Evolutionary conservation across 2,113 vertebrate species (phyloP), one percentile per base, ranked within the genome.

Genomic region (Lasiurus borealis): DNA sequence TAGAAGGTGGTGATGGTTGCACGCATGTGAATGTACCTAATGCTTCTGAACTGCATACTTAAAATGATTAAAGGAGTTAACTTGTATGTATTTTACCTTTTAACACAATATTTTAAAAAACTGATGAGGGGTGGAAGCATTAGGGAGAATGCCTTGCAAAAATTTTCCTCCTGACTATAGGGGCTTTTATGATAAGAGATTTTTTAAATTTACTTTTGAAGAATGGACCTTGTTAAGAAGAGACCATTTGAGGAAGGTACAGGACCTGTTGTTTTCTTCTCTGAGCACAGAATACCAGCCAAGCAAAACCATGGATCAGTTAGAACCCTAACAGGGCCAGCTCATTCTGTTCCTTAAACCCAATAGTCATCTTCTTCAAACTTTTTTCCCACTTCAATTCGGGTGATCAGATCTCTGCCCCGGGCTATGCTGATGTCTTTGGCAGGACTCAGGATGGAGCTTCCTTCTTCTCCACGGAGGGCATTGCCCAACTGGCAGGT

Each of bases 401-500:
- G 1, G 46, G 44, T 14, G 46, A 73, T 31, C 40, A 48, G 54
- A 25, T 36, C 82, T 82, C 66, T 3, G 31, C 72, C 44, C 72
- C 19, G 18, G 76, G 82, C 62, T 5, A 19, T 2, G 44, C 66
- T 71, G 71, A 52, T 46, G 57, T 85, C 91, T 73, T 82, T 77
- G 88, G 77, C 88, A 77, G 48, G 62, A 29, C 71, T 95, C 29
- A 0, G 64, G 54, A 21, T 50, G 36, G 29, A 27, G 54, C 46
- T 73, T 92, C 95, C 89, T 95, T 23, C 44, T 91, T 16, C 73
- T 82, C 68, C 0, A 0, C 6, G 62, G 54, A 89, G 27, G 59
- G 25, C 69, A 15, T 64, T 72, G 57, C 93, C 84, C 84, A 89
- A 48, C 23, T 0, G 27, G 73, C 91, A 96, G 89, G 29, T 94